Base-by-base conservation (phyloP, 2,113 vertebrate genomes). In the Seriola quinqueradiata region DNA sequence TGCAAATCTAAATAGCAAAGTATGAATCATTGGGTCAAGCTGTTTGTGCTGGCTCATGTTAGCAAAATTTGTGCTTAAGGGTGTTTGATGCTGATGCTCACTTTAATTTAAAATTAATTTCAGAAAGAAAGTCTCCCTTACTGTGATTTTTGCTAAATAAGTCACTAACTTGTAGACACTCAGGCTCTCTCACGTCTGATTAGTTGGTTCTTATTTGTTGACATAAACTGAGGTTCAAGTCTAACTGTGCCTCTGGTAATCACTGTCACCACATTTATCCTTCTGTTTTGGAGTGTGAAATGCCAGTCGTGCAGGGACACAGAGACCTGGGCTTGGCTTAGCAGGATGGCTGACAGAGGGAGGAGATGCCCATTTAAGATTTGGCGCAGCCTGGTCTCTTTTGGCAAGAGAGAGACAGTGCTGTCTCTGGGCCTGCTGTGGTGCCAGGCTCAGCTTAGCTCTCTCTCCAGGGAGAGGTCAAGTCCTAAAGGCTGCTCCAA, bases 381-480 rank as follows among this genome's bases (percentile, higher is more conserved):
- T 82, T 94, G 93, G 92, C 90, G 63, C 65, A 63, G 65, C 17
- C 75, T 4, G 7, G 57, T 70, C 58, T 48, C 60, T 82, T 80
- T 83, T 92, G 87, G 87, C 85, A 78, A 67, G 32, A 78, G 58
- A 61, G 65, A 23, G 50, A 68, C 59, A 48, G 79, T 55, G 42
- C 55, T 80, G 65, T 87, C 82, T 86, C 66, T 77, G 70, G 25
- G 74, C 74, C 70, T 77, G 82, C 74, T 78, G 79, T 63, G 59
- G 77, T 79, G 91, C 91, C 90, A 94, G 82, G 72, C 81, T 87
- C 72, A 89, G 85, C 70, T 91, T 84, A 90, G 84, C 85, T 70
- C 82, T 77, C 79, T 78, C 89, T 60, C 79, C 83, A 81, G 86
- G 75, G 71, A 85, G 81, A 87, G 88, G 88, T 90, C 87, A 88